Evolutionary conservation across 2,888 invertebrate species (phyloP), one percentile per base, ranked within the genome.

Genomic region (Harpalus rufipes): DNA sequence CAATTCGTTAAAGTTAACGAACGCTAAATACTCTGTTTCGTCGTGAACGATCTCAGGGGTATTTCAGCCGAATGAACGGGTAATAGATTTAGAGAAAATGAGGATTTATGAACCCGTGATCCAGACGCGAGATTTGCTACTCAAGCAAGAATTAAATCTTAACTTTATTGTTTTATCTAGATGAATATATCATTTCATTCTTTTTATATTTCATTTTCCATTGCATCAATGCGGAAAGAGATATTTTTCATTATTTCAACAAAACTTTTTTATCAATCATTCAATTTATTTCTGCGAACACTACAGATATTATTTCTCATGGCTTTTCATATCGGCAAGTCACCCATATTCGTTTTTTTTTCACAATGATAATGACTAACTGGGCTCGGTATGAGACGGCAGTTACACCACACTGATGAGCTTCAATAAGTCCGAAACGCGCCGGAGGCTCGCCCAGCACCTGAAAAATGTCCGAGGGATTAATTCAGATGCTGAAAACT

Each of bases 21-120:
- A 74, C 72, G 44, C 44, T 74, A 74, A 44, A 74, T 74, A 44
- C 51, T 5, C 72, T 74, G 44, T 41, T 44, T 74, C 44, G 44
- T 74, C 44, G 41, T 18, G 21, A 74, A 18, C 41, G 44, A 8
- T 44, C 72, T 74, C 72, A 4, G 8, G 72, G 44, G 72, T 74
- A 74, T 74, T 74, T 74, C 16, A 74, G 12, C 16, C 44, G 44
- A 74, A 74, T 74, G 72, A 74, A 18, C 72, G 72, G 16, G 72
- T 74, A 74, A 74, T 74, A 74, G 72, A 74, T 74, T 74, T 74
- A 44, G 72, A 74, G 44, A 16, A 74, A 68, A 74, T 74, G 41
- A 74, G 72, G 72, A 74, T 74, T 74, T 74, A 74, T 74, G 72
- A 74, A 74, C 41, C 18, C 6, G 18, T 44, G 72, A 74, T 44